Percentiles rank a stretch among this genome's conserved stretches.
phyloP scores from a whole-genome alignment of 2,888 invertebrate genomes.

The Miltochrista miniata region DNA sequence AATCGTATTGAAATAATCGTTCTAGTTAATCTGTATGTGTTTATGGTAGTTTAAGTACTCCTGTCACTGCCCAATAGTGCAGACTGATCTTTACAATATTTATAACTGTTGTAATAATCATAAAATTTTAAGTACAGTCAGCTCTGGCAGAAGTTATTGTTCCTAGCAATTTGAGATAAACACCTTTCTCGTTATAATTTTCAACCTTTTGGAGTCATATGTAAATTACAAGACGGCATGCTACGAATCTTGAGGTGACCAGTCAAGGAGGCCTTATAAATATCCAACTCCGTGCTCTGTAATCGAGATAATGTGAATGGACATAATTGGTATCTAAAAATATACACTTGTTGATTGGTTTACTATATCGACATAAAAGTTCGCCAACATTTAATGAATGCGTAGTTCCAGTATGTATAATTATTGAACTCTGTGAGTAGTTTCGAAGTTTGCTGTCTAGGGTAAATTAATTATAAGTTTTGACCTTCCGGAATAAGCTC shows the following conservation, averaged over 20 bases:
- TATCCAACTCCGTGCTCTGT: slow-evolving; percentile 11
- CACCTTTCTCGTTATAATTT: slow-evolving; percentile 22
- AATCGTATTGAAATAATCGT: too few relatives aligned
- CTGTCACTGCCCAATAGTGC: slow-evolving; percentile 12
- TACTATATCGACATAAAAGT: slow-evolving; percentile 5
- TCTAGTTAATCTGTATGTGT: too few relatives aligned
- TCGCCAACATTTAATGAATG: background rate
- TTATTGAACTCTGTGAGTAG: background rate
- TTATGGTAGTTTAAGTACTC: slow-evolving; percentile 6
- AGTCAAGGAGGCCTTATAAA: slow-evolving; percentile 16
- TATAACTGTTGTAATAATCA: slow-evolving; percentile 46
- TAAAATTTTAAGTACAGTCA: slow-evolving; percentile 42
- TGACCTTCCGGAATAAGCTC: slow-evolving; percentile 1
- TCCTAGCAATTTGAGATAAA: slow-evolving; percentile 34
- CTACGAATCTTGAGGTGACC: slow-evolving; percentile 7
- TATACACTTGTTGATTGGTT: slow-evolving; percentile 14
- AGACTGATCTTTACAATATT: background rate
- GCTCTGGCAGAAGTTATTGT: slow-evolving; percentile 20
- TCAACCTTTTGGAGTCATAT: slow-evolving; percentile 15
- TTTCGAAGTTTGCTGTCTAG: background rate
- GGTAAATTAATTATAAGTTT: background rate
- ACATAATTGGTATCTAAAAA: slow-evolving; percentile 29
- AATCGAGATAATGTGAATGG: slow-evolving; percentile 11
- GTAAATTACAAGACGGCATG: slow-evolving; percentile 16
- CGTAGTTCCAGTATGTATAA: too few relatives aligned